A percentile compares a stretch with the other conserved stretches of the same genome.
phyloP scores from a whole-genome alignment of 2,888 invertebrate species.

The Lutraria lutraria region DNA sequence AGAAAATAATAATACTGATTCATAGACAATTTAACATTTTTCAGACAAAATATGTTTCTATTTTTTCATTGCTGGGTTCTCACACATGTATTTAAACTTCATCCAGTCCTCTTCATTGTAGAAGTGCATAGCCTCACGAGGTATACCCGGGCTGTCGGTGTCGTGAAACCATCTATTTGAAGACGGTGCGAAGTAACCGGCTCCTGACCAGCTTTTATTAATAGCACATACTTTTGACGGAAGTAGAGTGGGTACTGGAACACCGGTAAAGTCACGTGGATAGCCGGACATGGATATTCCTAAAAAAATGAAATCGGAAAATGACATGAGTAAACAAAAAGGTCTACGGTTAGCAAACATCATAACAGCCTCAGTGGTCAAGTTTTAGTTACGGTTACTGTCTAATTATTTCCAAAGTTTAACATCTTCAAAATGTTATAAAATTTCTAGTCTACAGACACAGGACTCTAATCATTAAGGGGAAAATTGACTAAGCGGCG shows the following conservation, averaged over 20 bases:
- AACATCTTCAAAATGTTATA: too few relatives aligned
- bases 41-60: slow-evolving; percentile 3
- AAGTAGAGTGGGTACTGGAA: slow-evolving; percentile 79
- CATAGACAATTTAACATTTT: not conserved
- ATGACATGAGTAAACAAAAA: not conserved
- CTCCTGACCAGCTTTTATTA: slow-evolving; percentile 78
- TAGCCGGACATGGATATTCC: slow-evolving; percentile 79
- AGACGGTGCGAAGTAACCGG: slow-evolving; percentile 79
- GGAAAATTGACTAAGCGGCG: too few relatives aligned
- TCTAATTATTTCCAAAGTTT: too few relatives aligned
- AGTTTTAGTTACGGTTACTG: too few relatives aligned
- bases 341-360: too few relatives aligned
- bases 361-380: too few relatives aligned
- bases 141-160: slow-evolving; percentile 78
- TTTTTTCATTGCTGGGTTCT: slow-evolving; percentile 66
- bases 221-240: slow-evolving; percentile 77
- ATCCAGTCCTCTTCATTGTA: slow-evolving; percentile 84
- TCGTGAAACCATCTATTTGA: slow-evolving; percentile 81
- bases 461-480: too few relatives aligned
- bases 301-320: slow-evolving; percentile 43
- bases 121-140: slow-evolving; percentile 79
- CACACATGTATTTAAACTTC: slow-evolving; percentile 80
- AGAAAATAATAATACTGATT: not conserved
- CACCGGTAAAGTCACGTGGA: slow-evolving; percentile 75
- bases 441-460: too few relatives aligned